These are phyloP conservation scores for Magallana gigas DNA, from an alignment of 1,140 invertebrate genomes.

Conservation along the genomic window DNA sequence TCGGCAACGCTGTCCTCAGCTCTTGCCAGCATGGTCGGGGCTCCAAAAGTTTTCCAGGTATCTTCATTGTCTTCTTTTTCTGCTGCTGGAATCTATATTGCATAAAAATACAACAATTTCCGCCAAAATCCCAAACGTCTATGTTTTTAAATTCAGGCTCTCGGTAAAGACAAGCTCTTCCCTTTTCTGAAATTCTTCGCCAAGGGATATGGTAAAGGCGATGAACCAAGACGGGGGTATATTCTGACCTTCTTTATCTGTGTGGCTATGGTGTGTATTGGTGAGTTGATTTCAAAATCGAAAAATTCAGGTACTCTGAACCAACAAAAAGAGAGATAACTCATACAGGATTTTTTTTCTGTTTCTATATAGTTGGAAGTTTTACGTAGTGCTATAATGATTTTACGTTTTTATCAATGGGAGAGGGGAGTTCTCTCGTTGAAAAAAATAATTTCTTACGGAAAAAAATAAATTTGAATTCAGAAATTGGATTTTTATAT, in stretches of 20 bases:
- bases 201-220: slow-evolving; percentile 92
- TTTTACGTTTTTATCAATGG: too few species aligned
- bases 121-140: not conserved
- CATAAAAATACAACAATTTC: not conserved
- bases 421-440: too few species aligned
- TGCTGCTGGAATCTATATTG: not conserved
- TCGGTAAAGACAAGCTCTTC: slow-evolving; percentile 96
- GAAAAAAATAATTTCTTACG: not conserved
- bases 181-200: slow-evolving; percentile 95
- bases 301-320: too few species aligned
- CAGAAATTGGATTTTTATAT: too few species aligned
- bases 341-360: too few species aligned
- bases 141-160: slow-evolving; percentile 84
- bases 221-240: slow-evolving; percentile 93
- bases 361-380: too few species aligned
- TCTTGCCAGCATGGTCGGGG: slow-evolving; percentile 94
- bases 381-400: too few species aligned
- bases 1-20: slow-evolving; percentile 97
- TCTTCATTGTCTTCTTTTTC: not conserved
- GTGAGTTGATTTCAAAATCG: slow-evolving; percentile 80
- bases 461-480: not conserved
- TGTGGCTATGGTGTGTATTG: slow-evolving; percentile 91
- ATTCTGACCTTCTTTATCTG: slow-evolving; percentile 94
- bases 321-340: too few species aligned
- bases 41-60: slow-evolving; percentile 88